Evolutionary conservation across 2,888 invertebrate genomes (phyloP).

Genomic region (Rhamphomyia laevipes): DNA sequence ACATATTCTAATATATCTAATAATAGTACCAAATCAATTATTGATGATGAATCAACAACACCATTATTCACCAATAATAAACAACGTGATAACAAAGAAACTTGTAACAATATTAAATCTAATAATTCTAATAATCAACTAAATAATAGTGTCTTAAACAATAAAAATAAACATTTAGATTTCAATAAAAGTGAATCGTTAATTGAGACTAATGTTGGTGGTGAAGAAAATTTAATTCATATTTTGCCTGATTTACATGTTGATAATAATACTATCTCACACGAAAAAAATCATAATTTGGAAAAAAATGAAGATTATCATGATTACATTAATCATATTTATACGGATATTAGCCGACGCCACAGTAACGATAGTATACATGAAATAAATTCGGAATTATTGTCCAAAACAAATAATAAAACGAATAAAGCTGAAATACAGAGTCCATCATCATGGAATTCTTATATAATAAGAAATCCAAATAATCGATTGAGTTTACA

Average conservation of each 20-base stretch:
- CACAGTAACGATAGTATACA: constrained; percentile 4
- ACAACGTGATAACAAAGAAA: too few species aligned
- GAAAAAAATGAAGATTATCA: constrained; percentile 11
- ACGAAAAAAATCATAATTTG: not conserved
- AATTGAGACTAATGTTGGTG: too few species aligned
- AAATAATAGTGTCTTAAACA: too few species aligned
- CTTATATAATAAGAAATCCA: constrained; percentile 7
- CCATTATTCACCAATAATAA: too few species aligned
- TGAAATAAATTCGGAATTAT: constrained; percentile 11
- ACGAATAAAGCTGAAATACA: not conserved
- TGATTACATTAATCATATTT: constrained; percentile 16
- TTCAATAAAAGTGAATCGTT: too few species aligned
- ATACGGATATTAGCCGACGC: constrained; percentile 9
- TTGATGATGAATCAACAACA: not conserved
- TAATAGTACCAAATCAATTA: not conserved
- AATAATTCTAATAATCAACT: too few species aligned
- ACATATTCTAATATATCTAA: too few species aligned
- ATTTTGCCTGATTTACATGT: too few species aligned
- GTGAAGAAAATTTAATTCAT: too few species aligned
- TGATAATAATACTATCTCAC: too few species aligned
- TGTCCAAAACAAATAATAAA: constrained; percentile 4
- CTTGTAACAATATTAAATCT: too few species aligned
- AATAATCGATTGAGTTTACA: not conserved
- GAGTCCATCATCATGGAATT: not conserved
- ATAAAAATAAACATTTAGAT: too few species aligned